Percentiles rank a stretch among this genome's conserved stretches.
Conservation (phyloP, 2,113 vertebrate genomes). For the Isichthys henryi region DNA sequence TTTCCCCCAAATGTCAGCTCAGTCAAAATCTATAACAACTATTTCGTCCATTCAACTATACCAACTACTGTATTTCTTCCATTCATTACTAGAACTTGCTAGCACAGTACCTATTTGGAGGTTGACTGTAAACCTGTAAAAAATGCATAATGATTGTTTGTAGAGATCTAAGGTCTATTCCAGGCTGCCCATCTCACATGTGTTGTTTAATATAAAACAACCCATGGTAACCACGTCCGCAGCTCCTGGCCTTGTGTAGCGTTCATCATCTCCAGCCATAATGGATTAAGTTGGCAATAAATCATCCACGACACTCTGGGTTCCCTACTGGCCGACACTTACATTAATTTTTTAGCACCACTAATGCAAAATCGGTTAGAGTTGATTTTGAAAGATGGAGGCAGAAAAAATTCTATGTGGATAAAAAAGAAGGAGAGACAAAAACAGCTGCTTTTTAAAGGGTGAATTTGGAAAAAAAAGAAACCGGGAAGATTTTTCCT, state of each 20-base stretch:
- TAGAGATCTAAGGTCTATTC: conserved; percentile 27
- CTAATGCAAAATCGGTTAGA: conserved; percentile 45
- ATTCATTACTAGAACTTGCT: conserved; percentile 12
- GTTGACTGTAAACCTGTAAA: conserved; percentile 12
- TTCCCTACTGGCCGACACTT: conserved; percentile 45
- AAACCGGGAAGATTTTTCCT: neutral
- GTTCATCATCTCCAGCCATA: conserved; percentile 60
- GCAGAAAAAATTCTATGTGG: conserved; percentile 27
- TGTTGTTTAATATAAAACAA: conserved; percentile 45
- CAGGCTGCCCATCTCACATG: conserved; percentile 32
- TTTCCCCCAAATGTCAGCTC: neutral
- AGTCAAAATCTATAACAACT: neutral
- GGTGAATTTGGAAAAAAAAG: neutral
- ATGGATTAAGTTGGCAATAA: conserved; percentile 64
- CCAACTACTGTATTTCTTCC: conserved; percentile 8
- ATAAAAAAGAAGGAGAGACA: conserved; percentile 41
- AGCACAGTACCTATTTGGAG: conserved; percentile 14
- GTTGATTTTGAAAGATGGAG: conserved; percentile 33
- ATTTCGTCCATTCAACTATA: neutral
- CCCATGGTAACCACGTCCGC: conserved; percentile 36
- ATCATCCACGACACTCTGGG: conserved; percentile 58
- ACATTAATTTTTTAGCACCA: conserved; percentile 56
- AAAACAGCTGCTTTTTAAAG: neutral
- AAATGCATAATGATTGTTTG: conserved; percentile 23
- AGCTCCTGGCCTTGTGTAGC: conserved; percentile 50